phyloP scores from a whole-genome alignment of 2,888 invertebrate species.

The Unio pictorum region DNA sequence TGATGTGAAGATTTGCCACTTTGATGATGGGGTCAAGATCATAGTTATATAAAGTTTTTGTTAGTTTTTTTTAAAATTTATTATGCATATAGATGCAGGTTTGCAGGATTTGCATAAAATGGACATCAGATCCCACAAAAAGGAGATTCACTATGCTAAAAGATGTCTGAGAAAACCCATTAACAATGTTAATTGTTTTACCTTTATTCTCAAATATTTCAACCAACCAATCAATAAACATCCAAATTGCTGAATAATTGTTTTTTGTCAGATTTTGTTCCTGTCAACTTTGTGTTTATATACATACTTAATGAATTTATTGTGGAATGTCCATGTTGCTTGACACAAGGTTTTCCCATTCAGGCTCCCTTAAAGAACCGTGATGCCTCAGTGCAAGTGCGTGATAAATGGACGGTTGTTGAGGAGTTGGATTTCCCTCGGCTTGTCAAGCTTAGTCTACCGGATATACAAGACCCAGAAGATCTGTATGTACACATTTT shows the following conservation, averaged over 20 bases:
- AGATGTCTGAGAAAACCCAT: too few relatives aligned
- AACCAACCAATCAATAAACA: neutral
- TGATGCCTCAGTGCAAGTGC: slow-evolving; percentile 96
- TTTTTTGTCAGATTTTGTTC: neutral
- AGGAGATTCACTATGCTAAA: too few relatives aligned
- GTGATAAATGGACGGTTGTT: slow-evolving; percentile 96
- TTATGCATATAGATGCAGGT: too few relatives aligned
- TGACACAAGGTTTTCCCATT: slow-evolving; percentile 5
- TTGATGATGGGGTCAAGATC: too few relatives aligned
- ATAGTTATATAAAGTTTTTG: too few relatives aligned
- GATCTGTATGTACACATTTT: slow-evolving; percentile 74
- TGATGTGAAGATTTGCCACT: too few relatives aligned
- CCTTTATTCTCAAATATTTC: neutral
- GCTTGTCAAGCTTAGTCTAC: slow-evolving; percentile 91
- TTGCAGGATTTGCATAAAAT: too few relatives aligned
- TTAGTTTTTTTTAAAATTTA: too few relatives aligned
- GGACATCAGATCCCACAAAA: too few relatives aligned
- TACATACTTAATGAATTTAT: neutral
- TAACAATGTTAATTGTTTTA: neutral
- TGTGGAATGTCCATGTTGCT: neutral
- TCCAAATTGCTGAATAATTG: neutral
- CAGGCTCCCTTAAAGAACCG: slow-evolving; percentile 89
- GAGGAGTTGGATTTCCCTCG: slow-evolving; percentile 98
- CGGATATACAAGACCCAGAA: slow-evolving; percentile 86
- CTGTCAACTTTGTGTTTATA: neutral